A percentile compares a stretch with the other conserved stretches of the same genome.
These are phyloP conservation scores for Psilanteris sp. DNA, from an alignment of 1,140 invertebrate genomes.

Conservation along the genomic window DNA sequence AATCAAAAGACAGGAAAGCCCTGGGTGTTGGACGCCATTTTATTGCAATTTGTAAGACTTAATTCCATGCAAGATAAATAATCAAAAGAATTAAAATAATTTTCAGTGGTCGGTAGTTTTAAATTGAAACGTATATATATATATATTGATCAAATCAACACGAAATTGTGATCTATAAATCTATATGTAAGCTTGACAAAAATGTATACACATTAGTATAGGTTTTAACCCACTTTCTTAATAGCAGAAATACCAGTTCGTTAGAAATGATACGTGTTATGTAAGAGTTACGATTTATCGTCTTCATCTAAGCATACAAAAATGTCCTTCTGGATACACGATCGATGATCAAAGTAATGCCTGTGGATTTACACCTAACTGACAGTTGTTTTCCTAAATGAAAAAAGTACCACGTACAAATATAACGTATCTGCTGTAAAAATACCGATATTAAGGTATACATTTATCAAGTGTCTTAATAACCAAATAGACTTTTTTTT, in stretches of 20 bases:
- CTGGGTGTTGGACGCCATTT: too few species aligned
- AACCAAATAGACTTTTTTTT: too few species aligned
- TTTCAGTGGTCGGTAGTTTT: not conserved
- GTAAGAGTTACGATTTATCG: conserved; percentile 53
- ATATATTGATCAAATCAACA: conserved; percentile 23
- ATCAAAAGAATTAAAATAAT: not conserved
- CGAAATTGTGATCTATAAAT: conserved; percentile 42
- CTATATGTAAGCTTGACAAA: conserved; percentile 19
- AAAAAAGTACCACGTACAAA: not conserved
- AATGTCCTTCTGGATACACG: conserved; percentile 37
- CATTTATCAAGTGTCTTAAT: too few species aligned
- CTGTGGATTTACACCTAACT: conserved; percentile 27
- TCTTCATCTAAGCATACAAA: conserved; percentile 44
- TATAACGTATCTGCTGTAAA: too few species aligned
- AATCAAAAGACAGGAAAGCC: too few species aligned
- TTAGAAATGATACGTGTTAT: conserved; percentile 56
- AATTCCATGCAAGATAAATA: not conserved
- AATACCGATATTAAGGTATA: too few species aligned
- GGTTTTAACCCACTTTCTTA: conserved; percentile 57
- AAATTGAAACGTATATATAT: conserved; percentile 5
- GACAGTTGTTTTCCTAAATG: not conserved
- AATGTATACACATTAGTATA: conserved; percentile 20
- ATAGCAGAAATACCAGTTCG: conserved; percentile 47
- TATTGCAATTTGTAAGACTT: too few species aligned
- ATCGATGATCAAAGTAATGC: conserved; percentile 8